Evolutionary conservation across 1,140 invertebrate genomes (phyloP), one percentile per base, ranked within the genome.

Genomic region (Nebria ingens): DNA sequence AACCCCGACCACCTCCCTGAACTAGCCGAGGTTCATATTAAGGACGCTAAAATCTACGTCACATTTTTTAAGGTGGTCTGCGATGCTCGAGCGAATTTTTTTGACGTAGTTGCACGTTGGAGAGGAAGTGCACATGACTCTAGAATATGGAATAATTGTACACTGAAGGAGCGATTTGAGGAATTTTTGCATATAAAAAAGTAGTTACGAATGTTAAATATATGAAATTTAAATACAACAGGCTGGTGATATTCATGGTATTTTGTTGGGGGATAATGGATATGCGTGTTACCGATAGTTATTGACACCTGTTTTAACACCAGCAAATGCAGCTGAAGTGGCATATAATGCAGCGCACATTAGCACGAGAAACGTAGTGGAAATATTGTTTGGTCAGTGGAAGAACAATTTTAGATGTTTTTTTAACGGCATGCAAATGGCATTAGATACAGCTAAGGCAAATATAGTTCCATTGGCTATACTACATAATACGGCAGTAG

Each of bases 321-420:
- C 68, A 49, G 17, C 1, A 9, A 64, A 51, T 49, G 19, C 13
- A 17, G 59, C 19, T 38, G 64, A 71, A 52, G 20, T 58, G 13
- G 29, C 54, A 45, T 71, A 68, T 42, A 72, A 71, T 56, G 61
- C 65, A 50, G 57, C 69, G n/a, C 69, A 72, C 53, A 67, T 67
- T 19, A 61, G 56, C 50, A 71, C 70, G 11, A 58, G 67, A 53
- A 71, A 67, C 54, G 29, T 55, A 11, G 59, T 73, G 52, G 71
- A 72, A 60, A 58, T 68, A 56, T 55, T 42, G 19, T 68, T 68
- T 63, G 69, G 64, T 1, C 53, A 66, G 1, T 72, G 64, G 65
- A 71, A 70, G 40, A 50, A 59, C 54, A 49, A 19, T 9, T 49
- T 49, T 49, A 6, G 13, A 15, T 15, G 13, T 17, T 19, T 49